phyloP scores from a whole-genome alignment of 2,888 invertebrate species.

The Xylota segnis region DNA sequence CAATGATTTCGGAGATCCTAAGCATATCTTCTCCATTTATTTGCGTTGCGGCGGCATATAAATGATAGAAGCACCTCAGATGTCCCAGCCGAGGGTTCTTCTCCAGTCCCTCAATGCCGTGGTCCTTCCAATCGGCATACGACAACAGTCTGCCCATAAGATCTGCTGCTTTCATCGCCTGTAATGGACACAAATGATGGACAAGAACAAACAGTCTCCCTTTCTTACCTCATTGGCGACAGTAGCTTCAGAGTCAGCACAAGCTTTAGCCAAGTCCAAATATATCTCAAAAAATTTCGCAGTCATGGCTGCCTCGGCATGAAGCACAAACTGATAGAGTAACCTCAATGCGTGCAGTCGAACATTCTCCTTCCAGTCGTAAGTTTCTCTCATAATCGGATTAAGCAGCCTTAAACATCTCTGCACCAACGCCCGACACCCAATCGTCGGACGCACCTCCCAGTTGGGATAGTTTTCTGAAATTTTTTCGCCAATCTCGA shows the following conservation, averaged over 20 bases:
- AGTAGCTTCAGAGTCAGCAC: constrained; percentile 80
- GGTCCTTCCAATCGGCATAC: constrained; percentile 82
- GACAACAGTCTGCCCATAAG: constrained; percentile 82
- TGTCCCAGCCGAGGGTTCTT: constrained; percentile 81
- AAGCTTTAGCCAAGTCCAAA: constrained; percentile 81
- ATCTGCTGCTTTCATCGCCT: constrained; percentile 82
- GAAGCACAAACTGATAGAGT: constrained; percentile 83
- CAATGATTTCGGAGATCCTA: constrained; percentile 79
- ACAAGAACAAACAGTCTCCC: not conserved
- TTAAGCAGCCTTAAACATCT: constrained; percentile 85
- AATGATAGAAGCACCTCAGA: constrained; percentile 82
- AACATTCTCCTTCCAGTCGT: constrained; percentile 84
- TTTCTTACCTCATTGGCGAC: constrained; percentile 79
- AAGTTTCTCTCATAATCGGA: constrained; percentile 81
- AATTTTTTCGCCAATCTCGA: constrained; percentile 89
- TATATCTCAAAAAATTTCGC: constrained; percentile 83
- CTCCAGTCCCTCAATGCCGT: constrained; percentile 81
- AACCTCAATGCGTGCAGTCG: constrained; percentile 83
- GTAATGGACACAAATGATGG: not conserved
- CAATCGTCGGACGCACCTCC: constrained; percentile 92
- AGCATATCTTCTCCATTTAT: constrained; percentile 78
- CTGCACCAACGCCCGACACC: constrained; percentile 92
- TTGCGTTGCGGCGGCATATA: constrained; percentile 79
- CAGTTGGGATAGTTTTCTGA: constrained; percentile 90
- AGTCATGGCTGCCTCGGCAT: constrained; percentile 83